phyloP scores from a whole-genome alignment of 1,140 invertebrate species.

The Akabosia matsudoensis region DNA sequence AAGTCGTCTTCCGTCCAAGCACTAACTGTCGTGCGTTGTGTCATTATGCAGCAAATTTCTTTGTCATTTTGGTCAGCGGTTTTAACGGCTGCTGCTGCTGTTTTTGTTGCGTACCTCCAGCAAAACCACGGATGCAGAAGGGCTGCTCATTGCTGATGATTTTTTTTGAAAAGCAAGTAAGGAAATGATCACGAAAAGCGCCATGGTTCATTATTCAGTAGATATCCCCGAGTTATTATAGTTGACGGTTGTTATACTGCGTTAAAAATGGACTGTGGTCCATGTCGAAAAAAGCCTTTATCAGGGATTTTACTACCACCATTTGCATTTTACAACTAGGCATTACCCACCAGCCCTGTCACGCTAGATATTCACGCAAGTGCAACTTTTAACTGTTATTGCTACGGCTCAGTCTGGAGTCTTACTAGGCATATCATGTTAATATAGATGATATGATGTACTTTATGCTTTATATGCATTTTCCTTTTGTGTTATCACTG shows the following conservation, averaged over 20 bases:
- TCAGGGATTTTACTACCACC: not conserved
- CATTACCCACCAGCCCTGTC: not conserved
- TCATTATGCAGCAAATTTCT: too few species aligned
- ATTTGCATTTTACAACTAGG: conserved; percentile 5
- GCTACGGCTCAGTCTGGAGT: too few species aligned
- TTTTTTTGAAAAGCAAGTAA: not conserved
- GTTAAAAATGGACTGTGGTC: not conserved
- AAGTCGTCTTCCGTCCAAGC: too few species aligned
- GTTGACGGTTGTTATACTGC: not conserved
- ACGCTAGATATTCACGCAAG: not conserved
- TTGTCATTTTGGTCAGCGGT: too few species aligned
- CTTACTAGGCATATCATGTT: too few species aligned
- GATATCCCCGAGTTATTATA: too few species aligned
- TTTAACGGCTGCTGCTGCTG: too few species aligned
- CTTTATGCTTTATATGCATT: not conserved
- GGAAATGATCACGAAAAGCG: not conserved
- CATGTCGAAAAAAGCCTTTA: not conserved
- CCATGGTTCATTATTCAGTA: too few species aligned
- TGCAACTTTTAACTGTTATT: not conserved
- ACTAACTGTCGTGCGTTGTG: too few species aligned
- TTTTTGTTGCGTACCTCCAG: too few species aligned
- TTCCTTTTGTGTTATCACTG: not conserved
- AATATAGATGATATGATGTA: not conserved
- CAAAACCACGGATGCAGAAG: too few species aligned
- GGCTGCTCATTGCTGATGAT: not conserved